Conservation (phyloP, 1,140 invertebrate genomes). For the Grapholita molesta region DNA sequence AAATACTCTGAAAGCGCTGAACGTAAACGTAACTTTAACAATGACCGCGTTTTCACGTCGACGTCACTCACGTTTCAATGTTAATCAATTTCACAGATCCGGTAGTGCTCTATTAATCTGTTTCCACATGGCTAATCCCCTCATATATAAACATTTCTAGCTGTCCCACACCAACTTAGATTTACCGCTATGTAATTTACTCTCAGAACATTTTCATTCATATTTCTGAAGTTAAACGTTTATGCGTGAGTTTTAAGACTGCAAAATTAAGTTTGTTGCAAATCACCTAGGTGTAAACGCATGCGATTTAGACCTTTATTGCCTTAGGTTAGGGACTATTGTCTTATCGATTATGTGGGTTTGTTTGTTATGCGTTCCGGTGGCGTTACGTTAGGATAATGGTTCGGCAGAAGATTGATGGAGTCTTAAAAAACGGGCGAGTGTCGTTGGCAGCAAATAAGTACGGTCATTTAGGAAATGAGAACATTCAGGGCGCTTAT, state of each 20-base stretch:
- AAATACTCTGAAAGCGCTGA: too few species aligned
- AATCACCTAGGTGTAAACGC: background rate
- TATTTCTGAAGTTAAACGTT: background rate
- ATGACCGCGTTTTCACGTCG: background rate
- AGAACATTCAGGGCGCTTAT: background rate
- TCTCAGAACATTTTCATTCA: background rate
- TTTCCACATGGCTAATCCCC: constrained; percentile 41
- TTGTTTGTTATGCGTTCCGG: constrained; percentile 20
- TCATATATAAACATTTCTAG: constrained; percentile 32
- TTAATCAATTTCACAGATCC: constrained; percentile 21
- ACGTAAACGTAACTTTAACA: too few species aligned
- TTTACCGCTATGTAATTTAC: background rate
- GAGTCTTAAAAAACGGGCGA: constrained; percentile 28
- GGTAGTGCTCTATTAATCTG: constrained; percentile 30
- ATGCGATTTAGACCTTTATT: background rate
- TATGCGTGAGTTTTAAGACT: background rate
- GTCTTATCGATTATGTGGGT: background rate
- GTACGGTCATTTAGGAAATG: constrained; percentile 1
- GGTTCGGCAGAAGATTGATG: constrained; percentile 27
- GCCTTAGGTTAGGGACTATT: background rate
- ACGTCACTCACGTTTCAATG: constrained; percentile 18
- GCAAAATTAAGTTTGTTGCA: constrained; percentile 18
- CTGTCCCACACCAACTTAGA: constrained; percentile 8
- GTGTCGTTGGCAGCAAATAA: constrained; percentile 9
- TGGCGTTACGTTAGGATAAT: constrained; percentile 31